Conservation (phyloP, 1,140 invertebrate species). For the Tetraneura akinire region DNA sequence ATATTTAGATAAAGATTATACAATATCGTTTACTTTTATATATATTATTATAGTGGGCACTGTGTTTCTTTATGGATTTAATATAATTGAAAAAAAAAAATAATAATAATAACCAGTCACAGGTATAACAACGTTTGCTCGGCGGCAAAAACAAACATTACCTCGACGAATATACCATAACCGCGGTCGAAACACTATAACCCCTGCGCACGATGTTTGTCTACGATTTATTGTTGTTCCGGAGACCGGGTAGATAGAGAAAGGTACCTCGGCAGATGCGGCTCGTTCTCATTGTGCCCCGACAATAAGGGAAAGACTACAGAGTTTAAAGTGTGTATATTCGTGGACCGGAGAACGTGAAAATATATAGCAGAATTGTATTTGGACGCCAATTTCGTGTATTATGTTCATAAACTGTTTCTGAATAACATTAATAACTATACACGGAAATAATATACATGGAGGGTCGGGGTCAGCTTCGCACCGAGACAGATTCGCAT, state of each 20-base stretch:
- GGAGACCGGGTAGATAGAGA: background rate
- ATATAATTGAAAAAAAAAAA: background rate
- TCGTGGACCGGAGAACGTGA: background rate
- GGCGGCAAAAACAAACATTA: background rate
- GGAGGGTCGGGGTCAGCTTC: too few species aligned
- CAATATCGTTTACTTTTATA: too few species aligned
- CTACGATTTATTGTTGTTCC: conserved; percentile 10
- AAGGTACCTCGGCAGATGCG: background rate
- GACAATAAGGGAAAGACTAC: background rate
- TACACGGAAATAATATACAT: background rate
- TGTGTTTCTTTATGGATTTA: background rate
- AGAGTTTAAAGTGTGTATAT: background rate
- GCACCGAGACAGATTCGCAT: too few species aligned
- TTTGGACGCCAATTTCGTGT: background rate
- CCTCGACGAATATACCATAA: background rate
- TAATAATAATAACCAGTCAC: background rate
- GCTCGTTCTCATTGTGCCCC: conserved; percentile 3
- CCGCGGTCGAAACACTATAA: background rate
- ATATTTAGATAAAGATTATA: too few species aligned
- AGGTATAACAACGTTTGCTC: background rate
- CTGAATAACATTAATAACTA: background rate
- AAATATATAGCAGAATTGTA: background rate
- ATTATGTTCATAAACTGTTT: background rate
- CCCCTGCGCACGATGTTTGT: background rate
- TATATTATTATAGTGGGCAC: too few species aligned